Base-by-base conservation (phyloP, 1,140 invertebrate genomes). In the Drosophila asahinai region DNA sequence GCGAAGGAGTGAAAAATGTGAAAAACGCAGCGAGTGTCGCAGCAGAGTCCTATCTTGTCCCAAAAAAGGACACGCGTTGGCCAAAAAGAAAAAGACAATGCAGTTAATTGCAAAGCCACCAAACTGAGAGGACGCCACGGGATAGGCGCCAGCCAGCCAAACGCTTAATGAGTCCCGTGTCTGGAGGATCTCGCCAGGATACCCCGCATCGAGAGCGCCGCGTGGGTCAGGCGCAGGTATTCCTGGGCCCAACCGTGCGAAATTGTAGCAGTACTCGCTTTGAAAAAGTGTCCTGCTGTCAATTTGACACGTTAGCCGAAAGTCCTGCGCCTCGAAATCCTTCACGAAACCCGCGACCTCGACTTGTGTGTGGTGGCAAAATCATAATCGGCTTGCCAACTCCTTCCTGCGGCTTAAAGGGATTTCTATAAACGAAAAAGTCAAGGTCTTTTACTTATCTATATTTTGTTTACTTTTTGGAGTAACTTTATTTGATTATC, bases 81-180 rank as follows among this genome's bases (percentile, higher is more conserved):
- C 15, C 43, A 15, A 33, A 76, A 86, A 65, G 27, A 30, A 36
- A 40, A 22, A 22, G 54, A 83, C 84, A 74, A 80, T 80, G 78
- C 86, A 89, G 86, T 89, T 89, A 89, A 89, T 89, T 89, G 86
- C 84, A 89, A 89, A 89, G 86, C 86, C 86, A 89, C 86, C 86
- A 89, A 80, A 76, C 84, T 72, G 65, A 68, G 76, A 75, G 86
- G 40, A 52, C 86, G 49, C 86, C 33, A 70, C 86, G 79, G 86
- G 86, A 89, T 82, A 90, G 86, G 86, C 86, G 86, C 86, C 86
- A 89, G 81, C 38, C 38, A 40, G 49, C 12, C 58, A 17, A 77
- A 47, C 30, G 48, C 71, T 73, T 90, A 89, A 89, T 90, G 86
- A 89, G 77, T 49, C 14, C 11, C 33, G 38, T 52, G 81, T 87